phyloP scores from a whole-genome alignment of 2,797 vertebrate genomes.

The Arctocebus calabarensis region DNA sequence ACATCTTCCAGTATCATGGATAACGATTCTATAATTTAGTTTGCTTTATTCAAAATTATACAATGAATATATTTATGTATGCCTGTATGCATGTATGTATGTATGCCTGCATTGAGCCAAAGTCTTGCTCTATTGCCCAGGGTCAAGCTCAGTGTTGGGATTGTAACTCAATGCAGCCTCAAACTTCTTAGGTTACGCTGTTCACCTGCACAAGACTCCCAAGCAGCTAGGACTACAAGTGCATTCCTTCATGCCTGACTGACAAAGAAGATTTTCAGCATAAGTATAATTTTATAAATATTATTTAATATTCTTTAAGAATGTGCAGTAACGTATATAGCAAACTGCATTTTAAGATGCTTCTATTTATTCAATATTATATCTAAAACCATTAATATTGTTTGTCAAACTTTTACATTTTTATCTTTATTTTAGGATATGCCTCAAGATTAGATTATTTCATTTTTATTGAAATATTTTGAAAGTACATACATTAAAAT shows the following conservation, averaged over 20 bases:
- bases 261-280: neutral
- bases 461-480: neutral
- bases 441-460: neutral
- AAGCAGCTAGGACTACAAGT: neutral
- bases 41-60: neutral
- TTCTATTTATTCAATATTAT: neutral
- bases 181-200: neutral
- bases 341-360: neutral
- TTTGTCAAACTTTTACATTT: neutral
- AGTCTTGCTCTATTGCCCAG: neutral
- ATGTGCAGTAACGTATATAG: neutral
- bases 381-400: neutral
- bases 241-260: neutral
- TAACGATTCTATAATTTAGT: neutral
- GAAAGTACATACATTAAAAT: neutral
- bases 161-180: neutral
- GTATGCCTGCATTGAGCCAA: neutral
- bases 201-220: neutral
- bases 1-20: neutral
- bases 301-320: neutral
- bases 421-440: neutral
- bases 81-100: neutral
- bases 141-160: neutral
- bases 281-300: neutral
- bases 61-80: neutral